A percentile compares a stretch with the other conserved stretches of the same genome.
phyloP scores from a whole-genome alignment of 1,140 invertebrate genomes.

The Plodia interpunctella region DNA sequence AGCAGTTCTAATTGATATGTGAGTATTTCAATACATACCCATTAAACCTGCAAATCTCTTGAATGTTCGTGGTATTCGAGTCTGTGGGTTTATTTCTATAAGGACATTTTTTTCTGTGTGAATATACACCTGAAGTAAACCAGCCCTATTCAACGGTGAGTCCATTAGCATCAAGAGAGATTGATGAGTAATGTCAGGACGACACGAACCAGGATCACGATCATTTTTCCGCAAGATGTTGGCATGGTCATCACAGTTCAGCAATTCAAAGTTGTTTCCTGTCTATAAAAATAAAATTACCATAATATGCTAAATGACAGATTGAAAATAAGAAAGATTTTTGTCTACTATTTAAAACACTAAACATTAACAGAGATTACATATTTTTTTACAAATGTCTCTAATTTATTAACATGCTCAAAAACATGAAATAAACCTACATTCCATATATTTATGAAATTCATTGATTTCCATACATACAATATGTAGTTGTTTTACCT shows the following conservation, averaged over 20 bases:
- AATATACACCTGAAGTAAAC: conserved; percentile 94
- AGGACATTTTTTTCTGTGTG: conserved; percentile 98
- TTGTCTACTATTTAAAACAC: too few relatives aligned
- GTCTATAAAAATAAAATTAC: conserved; percentile 78
- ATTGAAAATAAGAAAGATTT: too few relatives aligned
- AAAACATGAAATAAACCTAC: too few relatives aligned
- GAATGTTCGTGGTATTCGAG: conserved; percentile 98
- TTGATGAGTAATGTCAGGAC: conserved; percentile 97
- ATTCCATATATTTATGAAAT: too few relatives aligned
- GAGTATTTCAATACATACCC: too few relatives aligned
- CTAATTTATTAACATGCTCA: too few relatives aligned
- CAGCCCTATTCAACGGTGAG: conserved; percentile 95
- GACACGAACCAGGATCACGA: conserved; percentile 87
- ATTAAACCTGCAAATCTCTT: conserved; percentile 99
- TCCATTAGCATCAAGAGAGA: conserved; percentile 97
- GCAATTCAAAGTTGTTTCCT: conserved; percentile 91
- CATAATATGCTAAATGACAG: neutral
- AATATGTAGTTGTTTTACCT: too few relatives aligned
- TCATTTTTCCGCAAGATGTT: conserved; percentile 91
- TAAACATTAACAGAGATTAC: too few relatives aligned
- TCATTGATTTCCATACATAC: too few relatives aligned
- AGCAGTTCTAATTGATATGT: too few relatives aligned
- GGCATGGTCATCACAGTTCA: conserved; percentile 96
- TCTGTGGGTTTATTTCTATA: conserved; percentile 99
- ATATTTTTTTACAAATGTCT: too few relatives aligned